Percentiles rank a stretch among this genome's conserved stretches.
Evolutionary conservation across 1,140 invertebrate species (phyloP).

Genomic region (Archegozetes longisetosus): DNA sequence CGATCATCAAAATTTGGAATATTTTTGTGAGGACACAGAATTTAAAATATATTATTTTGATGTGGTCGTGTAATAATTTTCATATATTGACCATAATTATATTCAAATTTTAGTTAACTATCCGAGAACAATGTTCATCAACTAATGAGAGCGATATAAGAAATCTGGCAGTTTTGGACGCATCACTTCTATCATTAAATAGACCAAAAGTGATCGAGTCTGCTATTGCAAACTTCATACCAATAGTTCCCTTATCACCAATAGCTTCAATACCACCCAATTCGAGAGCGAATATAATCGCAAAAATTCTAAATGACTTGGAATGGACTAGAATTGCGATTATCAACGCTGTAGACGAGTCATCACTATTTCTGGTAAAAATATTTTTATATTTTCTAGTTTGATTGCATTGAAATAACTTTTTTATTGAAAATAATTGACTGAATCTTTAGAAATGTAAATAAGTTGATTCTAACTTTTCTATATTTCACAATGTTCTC

Average conservation of each 20-base stretch:
- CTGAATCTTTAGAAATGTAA: too few species aligned
- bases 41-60: too few species aligned
- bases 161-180: slow-evolving; percentile 4
- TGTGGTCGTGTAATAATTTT: too few species aligned
- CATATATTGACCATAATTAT: not conserved
- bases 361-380: slow-evolving; percentile 6
- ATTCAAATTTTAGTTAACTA: not conserved
- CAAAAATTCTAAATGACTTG: slow-evolving; percentile 4
- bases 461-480: not conserved
- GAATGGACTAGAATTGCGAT: slow-evolving; percentile 8
- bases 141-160: not conserved
- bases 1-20: too few species aligned
- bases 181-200: slow-evolving; percentile 4
- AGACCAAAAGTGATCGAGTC: not conserved
- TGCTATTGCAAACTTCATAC: slow-evolving; percentile 5
- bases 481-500: not conserved
- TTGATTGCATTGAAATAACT: too few species aligned
- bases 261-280: slow-evolving; percentile 2
- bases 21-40: too few species aligned
- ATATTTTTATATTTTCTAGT: too few species aligned
- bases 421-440: too few species aligned
- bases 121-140: not conserved
- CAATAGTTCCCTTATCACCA: slow-evolving; percentile 5
- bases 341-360: slow-evolving; percentile 4
- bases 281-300: slow-evolving; percentile 5